Base-by-base conservation (phyloP, 1,140 invertebrate genomes). In the Anastatus disparis region DNA sequence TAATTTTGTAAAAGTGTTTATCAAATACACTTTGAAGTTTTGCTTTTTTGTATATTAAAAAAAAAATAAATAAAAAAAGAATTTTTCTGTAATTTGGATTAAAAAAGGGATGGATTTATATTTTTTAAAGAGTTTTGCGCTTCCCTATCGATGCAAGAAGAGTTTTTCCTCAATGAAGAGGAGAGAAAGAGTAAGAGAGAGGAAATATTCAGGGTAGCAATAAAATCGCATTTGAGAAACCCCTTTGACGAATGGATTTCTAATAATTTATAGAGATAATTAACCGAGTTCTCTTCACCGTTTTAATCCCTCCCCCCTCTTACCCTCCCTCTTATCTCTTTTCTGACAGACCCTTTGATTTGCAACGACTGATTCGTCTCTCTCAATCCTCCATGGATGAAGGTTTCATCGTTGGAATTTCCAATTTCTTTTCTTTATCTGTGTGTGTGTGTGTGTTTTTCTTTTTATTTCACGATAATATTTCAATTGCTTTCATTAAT, bases 201-300 rank as follows among this genome's bases (percentile, higher is more conserved):
- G 53, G 27, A 40, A 40, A 24, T 2, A 17, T 46, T 0, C 6
- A 20, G 12, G 15, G 58, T 1, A 64, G 29, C 63, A 67, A 63
- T 70, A 67, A 63, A 63, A 74, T 67, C 44, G 56, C 27, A 55
- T 53, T 70, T 31, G 74, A 66, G 53, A 44, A 35, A 73, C 12
- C n/a, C 61, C 71, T 77, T 78, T 77, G 74, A 75, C 52, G 63
- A 71, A 75, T 77, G 73, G 73, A 77, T 77, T 75, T 74, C 68
- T 76, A 72, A 77, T 76, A 73, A 75, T 77, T 74, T 73, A 72
- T 72, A 73, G 70, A 71, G 69, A 75, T 75, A 75, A 75, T 77
- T 77, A 76, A 75, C 61, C 73, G 64, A 72, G 68, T 72, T 62
- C 42, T 59, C 61, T 12, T 63, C 50, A 22, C 31, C 40, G 29